Evolutionary conservation across 1,140 invertebrate species (phyloP).

Genomic region (Lordiphosa collinella): DNA sequence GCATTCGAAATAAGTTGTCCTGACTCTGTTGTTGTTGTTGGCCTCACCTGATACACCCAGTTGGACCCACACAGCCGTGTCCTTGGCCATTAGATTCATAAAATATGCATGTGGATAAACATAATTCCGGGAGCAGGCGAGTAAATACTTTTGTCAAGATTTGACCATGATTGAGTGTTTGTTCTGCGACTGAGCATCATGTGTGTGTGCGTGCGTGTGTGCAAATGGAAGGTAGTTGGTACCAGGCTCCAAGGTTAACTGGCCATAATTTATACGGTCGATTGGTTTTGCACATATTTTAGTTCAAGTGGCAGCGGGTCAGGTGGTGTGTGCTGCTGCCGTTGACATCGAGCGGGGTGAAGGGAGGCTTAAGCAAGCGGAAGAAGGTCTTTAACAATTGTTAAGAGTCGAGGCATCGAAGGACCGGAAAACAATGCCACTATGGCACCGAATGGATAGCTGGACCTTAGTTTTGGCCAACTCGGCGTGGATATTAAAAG

Average conservation of each 20-base stretch:
- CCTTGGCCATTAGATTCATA: conserved; percentile 62
- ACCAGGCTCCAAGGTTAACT: conserved; percentile 32
- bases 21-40: conserved; percentile 30
- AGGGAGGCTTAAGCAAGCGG: too few species aligned
- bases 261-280: conserved; percentile 68
- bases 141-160: conserved; percentile 69
- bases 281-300: conserved; percentile 50
- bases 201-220: not conserved
- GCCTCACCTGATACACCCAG: conserved; percentile 41
- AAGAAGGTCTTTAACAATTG: too few species aligned
- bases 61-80: conserved; percentile 32
- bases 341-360: not conserved
- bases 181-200: conserved; percentile 5
- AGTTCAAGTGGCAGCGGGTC: not conserved
- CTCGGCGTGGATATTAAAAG: too few species aligned
- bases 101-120: conserved; percentile 75
- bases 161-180: conserved; percentile 70
- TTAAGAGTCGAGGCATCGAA: too few species aligned
- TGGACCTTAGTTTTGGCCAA: too few species aligned
- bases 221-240: too few species aligned
- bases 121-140: conserved; percentile 61
- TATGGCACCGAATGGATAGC: too few species aligned
- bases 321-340: too few species aligned
- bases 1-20: conserved; percentile 73
- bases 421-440: too few species aligned